Conservation (phyloP, 2,888 invertebrate genomes). For the Hypena proboscidalis region DNA sequence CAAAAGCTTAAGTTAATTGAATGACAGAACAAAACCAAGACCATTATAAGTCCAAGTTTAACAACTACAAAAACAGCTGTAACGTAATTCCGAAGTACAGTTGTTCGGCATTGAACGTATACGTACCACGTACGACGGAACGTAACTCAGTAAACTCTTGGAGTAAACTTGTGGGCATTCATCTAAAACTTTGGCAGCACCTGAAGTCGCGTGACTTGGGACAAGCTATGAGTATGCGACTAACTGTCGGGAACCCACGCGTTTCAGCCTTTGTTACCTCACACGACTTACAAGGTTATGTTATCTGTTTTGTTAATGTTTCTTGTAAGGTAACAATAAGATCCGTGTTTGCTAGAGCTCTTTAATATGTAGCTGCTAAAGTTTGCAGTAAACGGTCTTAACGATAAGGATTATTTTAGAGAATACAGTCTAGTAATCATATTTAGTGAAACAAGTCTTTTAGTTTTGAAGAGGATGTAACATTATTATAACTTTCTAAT, state of each 20-base stretch:
- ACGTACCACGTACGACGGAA: conserved; percentile 49
- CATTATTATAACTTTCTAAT: too few species aligned
- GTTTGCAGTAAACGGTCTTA: conserved; percentile 3
- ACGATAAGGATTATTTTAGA: too few species aligned
- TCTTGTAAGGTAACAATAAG: conserved; percentile 12
- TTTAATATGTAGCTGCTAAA: too few species aligned
- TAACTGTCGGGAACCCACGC: conserved; percentile 26
- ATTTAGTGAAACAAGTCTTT: too few species aligned
- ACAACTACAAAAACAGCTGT: not conserved
- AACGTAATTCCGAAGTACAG: conserved; percentile 52
- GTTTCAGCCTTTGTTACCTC: conserved; percentile 18
- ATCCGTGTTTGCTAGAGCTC: conserved; percentile 7
- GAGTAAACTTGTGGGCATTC: conserved; percentile 71
- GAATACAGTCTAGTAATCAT: too few species aligned
- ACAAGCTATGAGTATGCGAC: conserved; percentile 36
- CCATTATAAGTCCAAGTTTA: not conserved
- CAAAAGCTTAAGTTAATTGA: too few species aligned
- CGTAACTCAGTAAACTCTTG: conserved; percentile 64
- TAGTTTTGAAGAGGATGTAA: too few species aligned
- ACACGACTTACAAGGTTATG: conserved; percentile 18
- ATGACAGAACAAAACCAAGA: too few species aligned
- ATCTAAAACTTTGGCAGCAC: conserved; percentile 74
- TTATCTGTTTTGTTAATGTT: conserved; percentile 35
- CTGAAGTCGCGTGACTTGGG: conserved; percentile 60
- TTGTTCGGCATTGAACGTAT: conserved; percentile 39